These are phyloP conservation scores for Hylaea fasciaria DNA, from an alignment of 2,888 invertebrate species.

Conservation along the genomic window DNA sequence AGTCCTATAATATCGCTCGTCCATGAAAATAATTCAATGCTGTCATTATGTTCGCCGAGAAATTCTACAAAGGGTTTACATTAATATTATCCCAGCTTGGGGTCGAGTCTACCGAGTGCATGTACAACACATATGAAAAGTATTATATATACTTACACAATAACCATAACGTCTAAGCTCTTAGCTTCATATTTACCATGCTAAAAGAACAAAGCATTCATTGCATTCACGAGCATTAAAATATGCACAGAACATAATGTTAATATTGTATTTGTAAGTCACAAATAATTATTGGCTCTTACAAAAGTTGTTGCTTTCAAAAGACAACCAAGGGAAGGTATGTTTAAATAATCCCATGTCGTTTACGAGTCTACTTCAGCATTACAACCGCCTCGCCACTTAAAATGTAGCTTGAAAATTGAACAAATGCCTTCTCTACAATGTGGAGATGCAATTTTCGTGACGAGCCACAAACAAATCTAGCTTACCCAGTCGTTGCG, in stretches of 20 bases:
- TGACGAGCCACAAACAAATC: constrained; percentile 45
- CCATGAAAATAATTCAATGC: constrained; percentile 35
- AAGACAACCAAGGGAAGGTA: too few relatives aligned
- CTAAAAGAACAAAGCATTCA: constrained; percentile 52
- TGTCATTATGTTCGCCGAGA: constrained; percentile 26
- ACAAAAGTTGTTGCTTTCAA: too few relatives aligned
- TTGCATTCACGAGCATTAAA: constrained; percentile 30
- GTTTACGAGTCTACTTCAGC: not conserved
- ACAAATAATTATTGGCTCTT: too few relatives aligned
- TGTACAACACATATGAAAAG: too few relatives aligned
- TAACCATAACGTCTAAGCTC: constrained; percentile 62
- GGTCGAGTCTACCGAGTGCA: constrained; percentile 35
- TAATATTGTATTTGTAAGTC: not conserved
- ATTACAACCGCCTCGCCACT: not conserved
- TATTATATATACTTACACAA: constrained; percentile 17
- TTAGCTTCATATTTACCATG: constrained; percentile 54
- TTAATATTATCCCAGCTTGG: constrained; percentile 39
- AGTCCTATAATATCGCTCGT: too few relatives aligned
- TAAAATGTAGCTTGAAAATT: constrained; percentile 36
- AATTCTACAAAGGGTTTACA: constrained; percentile 56
- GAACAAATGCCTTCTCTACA: constrained; percentile 42
- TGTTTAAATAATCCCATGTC: not conserved
- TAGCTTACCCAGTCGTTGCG: constrained; percentile 19
- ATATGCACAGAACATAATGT: not conserved
- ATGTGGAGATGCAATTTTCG: constrained; percentile 46